Evolutionary conservation across 1,140 invertebrate species (phyloP).

Genomic region (Amyelois transitella): DNA sequence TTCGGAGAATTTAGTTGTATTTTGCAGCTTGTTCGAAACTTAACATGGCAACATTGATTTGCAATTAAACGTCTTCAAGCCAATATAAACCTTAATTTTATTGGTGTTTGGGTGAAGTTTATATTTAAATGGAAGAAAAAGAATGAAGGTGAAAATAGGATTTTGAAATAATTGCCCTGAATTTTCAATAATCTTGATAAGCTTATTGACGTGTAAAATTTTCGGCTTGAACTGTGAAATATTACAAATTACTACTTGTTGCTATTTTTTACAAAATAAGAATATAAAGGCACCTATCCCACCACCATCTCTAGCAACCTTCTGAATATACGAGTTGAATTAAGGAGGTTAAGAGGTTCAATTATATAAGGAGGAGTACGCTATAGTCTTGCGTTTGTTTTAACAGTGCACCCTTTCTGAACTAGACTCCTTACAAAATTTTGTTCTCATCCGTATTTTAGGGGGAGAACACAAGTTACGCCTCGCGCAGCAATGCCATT

Average conservation of each 20-base stretch:
- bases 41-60: background rate
- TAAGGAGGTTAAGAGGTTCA: no score
- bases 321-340: no score
- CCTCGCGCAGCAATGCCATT: no score
- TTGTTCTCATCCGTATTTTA: no score
- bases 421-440: no score
- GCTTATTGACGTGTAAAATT: background rate
- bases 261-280: no score
- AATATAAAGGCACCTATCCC: no score
- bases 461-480: no score
- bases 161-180: background rate
- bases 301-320: no score
- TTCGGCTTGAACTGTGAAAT: background rate
- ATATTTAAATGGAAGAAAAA: background rate
- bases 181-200: background rate
- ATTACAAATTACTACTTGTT: constrained; percentile 8
- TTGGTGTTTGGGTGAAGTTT: background rate
- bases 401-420: no score
- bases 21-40: constrained; percentile 9
- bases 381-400: no score
- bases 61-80: background rate
- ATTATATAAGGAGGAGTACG: no score
- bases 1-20: background rate
- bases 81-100: background rate
- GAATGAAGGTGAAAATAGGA: background rate